Evolutionary conservation across 2,797 vertebrate genomes (phyloP).

Genomic region (Poliocrania exsul): DNA sequence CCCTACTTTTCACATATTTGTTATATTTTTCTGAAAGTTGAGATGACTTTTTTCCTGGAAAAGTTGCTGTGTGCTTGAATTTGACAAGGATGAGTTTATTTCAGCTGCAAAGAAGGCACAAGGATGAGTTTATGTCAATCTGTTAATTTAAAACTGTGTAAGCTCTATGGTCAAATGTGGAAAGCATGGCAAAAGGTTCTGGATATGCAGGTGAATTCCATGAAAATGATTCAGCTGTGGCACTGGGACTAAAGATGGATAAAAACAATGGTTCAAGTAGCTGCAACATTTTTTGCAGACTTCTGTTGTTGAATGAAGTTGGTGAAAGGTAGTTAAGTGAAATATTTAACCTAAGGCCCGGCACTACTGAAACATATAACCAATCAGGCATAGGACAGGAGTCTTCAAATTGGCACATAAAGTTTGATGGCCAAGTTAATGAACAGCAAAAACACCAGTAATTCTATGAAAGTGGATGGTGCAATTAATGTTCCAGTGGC

Average conservation of each 20-base stretch:
- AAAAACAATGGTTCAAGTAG: background rate
- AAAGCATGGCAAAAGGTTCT: background rate
- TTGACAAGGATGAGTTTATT: background rate
- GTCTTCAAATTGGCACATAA: background rate
- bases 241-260: background rate
- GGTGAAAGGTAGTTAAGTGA: background rate
- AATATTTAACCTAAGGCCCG: background rate
- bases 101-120: background rate
- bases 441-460: background rate
- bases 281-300: background rate
- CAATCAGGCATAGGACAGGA: background rate
- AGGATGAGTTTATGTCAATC: too few species aligned
- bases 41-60: background rate
- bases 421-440: background rate
- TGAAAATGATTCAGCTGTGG: background rate
- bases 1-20: background rate
- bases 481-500: background rate
- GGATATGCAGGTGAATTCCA: rapidly evolving
- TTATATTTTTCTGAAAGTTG: background rate
- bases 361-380: background rate
- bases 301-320: background rate
- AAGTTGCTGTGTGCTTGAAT: background rate
- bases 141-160: background rate
- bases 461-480: background rate
- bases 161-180: background rate